Evolutionary conservation across 2,888 invertebrate species (phyloP).

Genomic region (Timandra comae): DNA sequence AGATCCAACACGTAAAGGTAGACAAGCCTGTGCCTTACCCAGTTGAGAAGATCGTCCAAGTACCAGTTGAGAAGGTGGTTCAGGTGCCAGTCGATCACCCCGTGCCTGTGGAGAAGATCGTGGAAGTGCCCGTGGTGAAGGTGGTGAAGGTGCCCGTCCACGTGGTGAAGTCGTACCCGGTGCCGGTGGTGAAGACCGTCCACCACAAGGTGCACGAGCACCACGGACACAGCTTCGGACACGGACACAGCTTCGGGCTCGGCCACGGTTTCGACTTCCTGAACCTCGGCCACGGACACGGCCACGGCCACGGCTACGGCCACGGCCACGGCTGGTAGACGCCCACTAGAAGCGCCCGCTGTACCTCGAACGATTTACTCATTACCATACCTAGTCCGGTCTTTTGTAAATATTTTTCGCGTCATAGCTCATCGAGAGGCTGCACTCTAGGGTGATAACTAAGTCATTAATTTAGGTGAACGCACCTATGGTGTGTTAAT

Average conservation of each 20-base stretch:
- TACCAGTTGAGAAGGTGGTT: conserved; percentile 75
- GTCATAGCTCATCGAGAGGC: conserved; percentile 71
- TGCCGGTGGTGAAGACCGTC: conserved; percentile 62
- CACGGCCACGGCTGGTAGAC: conserved; percentile 30
- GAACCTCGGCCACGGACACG: conserved; percentile 20
- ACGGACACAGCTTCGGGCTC: conserved; percentile 21
- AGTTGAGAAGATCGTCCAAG: conserved; percentile 77
- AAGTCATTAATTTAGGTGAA: conserved; percentile 71
- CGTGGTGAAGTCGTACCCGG: conserved; percentile 60
- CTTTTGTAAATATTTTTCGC: conserved; percentile 62
- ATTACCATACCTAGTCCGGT: conserved; percentile 46
- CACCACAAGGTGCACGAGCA: conserved; percentile 56
- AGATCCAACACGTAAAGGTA: conserved; percentile 72
- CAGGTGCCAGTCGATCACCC: conserved; percentile 74
- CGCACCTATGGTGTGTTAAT: conserved; percentile 40
- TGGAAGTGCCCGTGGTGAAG: conserved; percentile 74
- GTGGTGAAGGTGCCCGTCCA: conserved; percentile 64
- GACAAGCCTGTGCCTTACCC: conserved; percentile 78
- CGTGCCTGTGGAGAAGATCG: conserved; percentile 68
- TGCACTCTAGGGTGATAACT: conserved; percentile 73
- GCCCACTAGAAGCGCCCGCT: conserved; percentile 5
- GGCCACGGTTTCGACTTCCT: conserved; percentile 21
- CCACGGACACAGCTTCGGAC: conserved; percentile 34
- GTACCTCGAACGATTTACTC: conserved; percentile 26
- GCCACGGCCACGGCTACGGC: conserved; percentile 18